Evolutionary conservation across 2,113 vertebrate genomes (phyloP), one percentile per base, ranked within the genome.

Genomic region (Thunnus thynnus): DNA sequence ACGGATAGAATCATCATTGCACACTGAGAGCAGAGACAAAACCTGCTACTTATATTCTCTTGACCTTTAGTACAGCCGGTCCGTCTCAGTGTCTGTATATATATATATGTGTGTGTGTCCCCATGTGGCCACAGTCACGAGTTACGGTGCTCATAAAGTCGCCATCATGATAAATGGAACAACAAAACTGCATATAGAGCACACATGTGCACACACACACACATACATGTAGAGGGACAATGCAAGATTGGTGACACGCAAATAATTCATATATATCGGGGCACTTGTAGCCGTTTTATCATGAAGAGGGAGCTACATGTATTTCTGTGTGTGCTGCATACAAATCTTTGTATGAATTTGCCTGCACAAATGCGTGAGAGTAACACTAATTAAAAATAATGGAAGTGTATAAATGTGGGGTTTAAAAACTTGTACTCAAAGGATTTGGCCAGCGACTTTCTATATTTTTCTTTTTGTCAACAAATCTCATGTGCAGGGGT

Each of bases 111-210:
- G 54, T 57, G 52, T 61, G 72, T 32, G 13, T 48, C 80, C 87
- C 72, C 79, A 70, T 75, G 88, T 64, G 88, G 83, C 82, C 62
- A 72, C 56, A 83, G 27, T 55, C 80, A 84, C 71, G 80, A 85
- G 72, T 83, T 77, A 79, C 65, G 67, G 72, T 30, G 77, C 79
- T 86, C 71, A 86, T 86, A 86, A 90, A 89, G 83, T 80, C 83
- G 71, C 71, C 32, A 36, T 52, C 56, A 64, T 92, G 93, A 94
- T 93, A 86, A 89, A 94, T 91, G 86, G 82, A 86, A n/a, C 81
- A 71, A 16, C 78, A 80, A 55, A 78, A 62, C 65, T 69, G 76
- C 75, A 89, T 76, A 86, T 61, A 78, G 61, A 54, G 25, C 76
- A 55, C 36, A 54, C 55, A 64, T 72, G 72, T 54, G 27, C 75